Conservation (phyloP, 2,113 vertebrate species). For the Oncorhynchus nerka region DNA sequence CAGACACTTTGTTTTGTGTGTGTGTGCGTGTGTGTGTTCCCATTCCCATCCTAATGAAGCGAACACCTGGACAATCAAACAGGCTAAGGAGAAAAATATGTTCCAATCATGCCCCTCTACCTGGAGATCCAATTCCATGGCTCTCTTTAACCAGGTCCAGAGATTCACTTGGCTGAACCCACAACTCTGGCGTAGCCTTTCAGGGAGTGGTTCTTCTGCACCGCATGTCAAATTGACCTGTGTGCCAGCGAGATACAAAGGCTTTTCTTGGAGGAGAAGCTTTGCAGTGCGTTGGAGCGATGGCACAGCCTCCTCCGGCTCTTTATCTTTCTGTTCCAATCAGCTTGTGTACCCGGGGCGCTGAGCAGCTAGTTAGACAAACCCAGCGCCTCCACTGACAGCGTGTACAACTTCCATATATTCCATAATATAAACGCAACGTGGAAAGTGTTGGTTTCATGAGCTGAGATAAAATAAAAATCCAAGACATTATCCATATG, state of each 20-base stretch:
- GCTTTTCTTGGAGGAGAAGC: not conserved
- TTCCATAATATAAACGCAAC: too few species aligned
- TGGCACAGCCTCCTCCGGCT: not conserved
- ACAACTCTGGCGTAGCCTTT: not conserved
- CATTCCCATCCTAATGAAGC: not conserved
- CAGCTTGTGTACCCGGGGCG: conserved; percentile 14
- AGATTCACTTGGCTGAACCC: not conserved
- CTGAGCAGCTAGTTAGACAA: conserved; percentile 38
- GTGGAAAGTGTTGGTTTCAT: too few species aligned
- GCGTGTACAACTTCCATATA: not conserved
- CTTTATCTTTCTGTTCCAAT: conserved; percentile 8
- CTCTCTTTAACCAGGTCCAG: not conserved
- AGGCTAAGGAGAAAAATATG: not conserved
- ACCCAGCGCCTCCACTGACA: not conserved
- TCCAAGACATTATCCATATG: too few species aligned
- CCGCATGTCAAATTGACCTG: not conserved
- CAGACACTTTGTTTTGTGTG: conserved; percentile 2
- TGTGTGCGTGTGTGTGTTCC: not conserved
- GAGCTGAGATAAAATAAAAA: too few species aligned
- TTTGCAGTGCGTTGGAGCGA: not conserved
- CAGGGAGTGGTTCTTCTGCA: not conserved
- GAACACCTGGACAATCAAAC: not conserved
- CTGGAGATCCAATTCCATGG: not conserved
- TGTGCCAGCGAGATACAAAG: not conserved
- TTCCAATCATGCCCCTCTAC: not conserved